A percentile compares a stretch with the other conserved stretches of the same genome.
These are phyloP conservation scores for Etheostoma nigrum DNA, from an alignment of 2,797 vertebrate species.

Conservation along the genomic window DNA sequence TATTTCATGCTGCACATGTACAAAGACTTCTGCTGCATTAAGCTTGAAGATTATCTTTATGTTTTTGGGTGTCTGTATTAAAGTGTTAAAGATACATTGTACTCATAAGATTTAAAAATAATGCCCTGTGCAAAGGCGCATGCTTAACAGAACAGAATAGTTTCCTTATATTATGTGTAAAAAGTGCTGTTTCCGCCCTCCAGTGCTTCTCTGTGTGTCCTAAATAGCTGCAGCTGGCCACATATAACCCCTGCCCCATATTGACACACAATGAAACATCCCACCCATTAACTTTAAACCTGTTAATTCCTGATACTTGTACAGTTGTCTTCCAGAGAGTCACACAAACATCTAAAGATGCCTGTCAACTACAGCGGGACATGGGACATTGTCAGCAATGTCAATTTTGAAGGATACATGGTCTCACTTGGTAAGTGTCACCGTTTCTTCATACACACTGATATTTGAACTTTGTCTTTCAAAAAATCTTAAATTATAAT, in stretches of 20 bases:
- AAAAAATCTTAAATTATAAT: neutral
- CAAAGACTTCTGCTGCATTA: slow-evolving; percentile 20
- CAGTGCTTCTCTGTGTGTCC: slow-evolving; percentile 29
- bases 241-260: slow-evolving; percentile 72
- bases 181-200: slow-evolving; percentile 42
- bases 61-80: neutral
- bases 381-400: slow-evolving; percentile 89
- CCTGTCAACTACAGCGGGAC: slow-evolving; percentile 87
- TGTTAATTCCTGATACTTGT: slow-evolving; percentile 16
- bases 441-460: neutral
- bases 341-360: slow-evolving; percentile 75
- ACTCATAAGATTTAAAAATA: slow-evolving; percentile 17
- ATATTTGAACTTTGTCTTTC: neutral
- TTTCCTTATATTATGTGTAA: slow-evolving; percentile 60
- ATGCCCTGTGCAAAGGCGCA: neutral
- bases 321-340: slow-evolving; percentile 22
- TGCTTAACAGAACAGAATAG: slow-evolving; percentile 25
- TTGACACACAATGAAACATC: slow-evolving; percentile 64
- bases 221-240: slow-evolving; percentile 48
- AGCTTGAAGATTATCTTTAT: neutral
- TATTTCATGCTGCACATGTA: slow-evolving; percentile 52
- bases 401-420: slow-evolving; percentile 91
- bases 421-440: slow-evolving; percentile 85
- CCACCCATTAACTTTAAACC: slow-evolving; percentile 31
- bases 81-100: neutral